A percentile compares a stretch with the other conserved stretches of the same genome.
These are phyloP conservation scores for Aphelenchoides avenae DNA, from an alignment of 1,140 invertebrate species.

Conservation along the genomic window DNA sequence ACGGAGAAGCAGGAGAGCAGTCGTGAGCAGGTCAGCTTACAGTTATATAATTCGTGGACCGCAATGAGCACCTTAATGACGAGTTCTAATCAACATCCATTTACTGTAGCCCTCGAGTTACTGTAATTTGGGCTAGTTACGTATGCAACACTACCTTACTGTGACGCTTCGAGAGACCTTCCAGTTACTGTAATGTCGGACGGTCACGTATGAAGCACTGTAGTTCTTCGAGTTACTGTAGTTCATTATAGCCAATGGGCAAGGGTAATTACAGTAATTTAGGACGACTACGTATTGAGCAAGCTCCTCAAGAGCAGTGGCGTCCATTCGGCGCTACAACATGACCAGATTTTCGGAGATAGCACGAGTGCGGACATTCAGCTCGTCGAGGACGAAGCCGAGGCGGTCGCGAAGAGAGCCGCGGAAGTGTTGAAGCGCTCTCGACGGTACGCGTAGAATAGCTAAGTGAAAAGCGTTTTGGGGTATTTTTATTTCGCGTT, in stretches of 20 bases:
- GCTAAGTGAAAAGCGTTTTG: slow-evolving; percentile 1
- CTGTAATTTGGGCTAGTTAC: too few species aligned
- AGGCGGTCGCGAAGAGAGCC: slow-evolving; percentile 49
- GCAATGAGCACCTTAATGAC: too few species aligned
- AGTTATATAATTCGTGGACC: neutral
- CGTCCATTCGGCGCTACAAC: slow-evolving; percentile 47
- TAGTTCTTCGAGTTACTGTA: slow-evolving; percentile 1
- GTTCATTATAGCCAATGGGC: slow-evolving; percentile 1
- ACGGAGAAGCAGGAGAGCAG: neutral
- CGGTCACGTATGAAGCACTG: too few species aligned
- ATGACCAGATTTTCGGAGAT: slow-evolving; percentile 47
- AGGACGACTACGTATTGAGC: slow-evolving; percentile 54
- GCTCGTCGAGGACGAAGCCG: slow-evolving; percentile 47
- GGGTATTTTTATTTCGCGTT: neutral
- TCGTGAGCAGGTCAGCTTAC: neutral
- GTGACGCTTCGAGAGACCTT: too few species aligned
- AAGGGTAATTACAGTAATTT: neutral
- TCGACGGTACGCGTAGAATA: too few species aligned
- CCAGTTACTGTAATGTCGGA: too few species aligned
- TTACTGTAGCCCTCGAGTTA: too few species aligned
- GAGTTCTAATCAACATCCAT: too few species aligned
- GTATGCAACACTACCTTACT: too few species aligned
- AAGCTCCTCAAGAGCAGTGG: slow-evolving; percentile 38
- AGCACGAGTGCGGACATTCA: slow-evolving; percentile 33
- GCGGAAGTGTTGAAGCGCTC: slow-evolving; percentile 42